phyloP scores from a whole-genome alignment of 2,888 invertebrate species.

The Hydrotaea cyrtoneurina region DNA sequence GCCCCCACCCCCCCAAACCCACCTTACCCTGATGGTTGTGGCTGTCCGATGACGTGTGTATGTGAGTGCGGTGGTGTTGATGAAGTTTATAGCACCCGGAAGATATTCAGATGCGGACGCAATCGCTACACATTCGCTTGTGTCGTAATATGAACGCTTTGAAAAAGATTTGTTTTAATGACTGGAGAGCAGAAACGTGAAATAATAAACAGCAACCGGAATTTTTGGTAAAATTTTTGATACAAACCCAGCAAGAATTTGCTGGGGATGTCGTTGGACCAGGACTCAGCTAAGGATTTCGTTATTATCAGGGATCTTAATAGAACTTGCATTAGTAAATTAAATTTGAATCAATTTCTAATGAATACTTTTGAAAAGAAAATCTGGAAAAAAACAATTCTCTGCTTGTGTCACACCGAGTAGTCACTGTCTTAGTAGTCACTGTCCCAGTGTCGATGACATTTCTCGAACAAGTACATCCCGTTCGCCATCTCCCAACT shows the following conservation, averaged over 20 bases:
- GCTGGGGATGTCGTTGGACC: too few relatives aligned
- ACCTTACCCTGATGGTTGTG: not conserved
- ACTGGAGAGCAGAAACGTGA: not conserved
- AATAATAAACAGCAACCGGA: not conserved
- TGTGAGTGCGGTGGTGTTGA: not conserved
- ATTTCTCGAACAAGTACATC: too few relatives aligned
- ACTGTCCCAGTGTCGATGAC: too few relatives aligned
- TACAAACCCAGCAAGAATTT: not conserved
- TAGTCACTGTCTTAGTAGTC: too few relatives aligned
- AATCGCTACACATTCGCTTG: constrained; percentile 11
- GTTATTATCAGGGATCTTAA: too few relatives aligned
- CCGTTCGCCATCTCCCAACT: too few relatives aligned
- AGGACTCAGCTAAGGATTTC: too few relatives aligned
- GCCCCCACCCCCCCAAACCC: not conserved
- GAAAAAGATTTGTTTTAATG: constrained; percentile 8
- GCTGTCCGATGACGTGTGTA: not conserved
- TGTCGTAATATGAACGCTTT: not conserved
- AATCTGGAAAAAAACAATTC: too few relatives aligned
- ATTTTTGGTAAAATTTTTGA: not conserved
- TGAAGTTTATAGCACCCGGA: constrained; percentile 63
- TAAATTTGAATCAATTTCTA: too few relatives aligned
- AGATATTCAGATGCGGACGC: constrained; percentile 49
- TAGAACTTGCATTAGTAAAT: too few relatives aligned
- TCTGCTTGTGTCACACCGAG: too few relatives aligned
- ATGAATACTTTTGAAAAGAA: too few relatives aligned